phyloP scores from a whole-genome alignment of 2,888 invertebrate species.

The Zaprionus bogoriensis region DNA sequence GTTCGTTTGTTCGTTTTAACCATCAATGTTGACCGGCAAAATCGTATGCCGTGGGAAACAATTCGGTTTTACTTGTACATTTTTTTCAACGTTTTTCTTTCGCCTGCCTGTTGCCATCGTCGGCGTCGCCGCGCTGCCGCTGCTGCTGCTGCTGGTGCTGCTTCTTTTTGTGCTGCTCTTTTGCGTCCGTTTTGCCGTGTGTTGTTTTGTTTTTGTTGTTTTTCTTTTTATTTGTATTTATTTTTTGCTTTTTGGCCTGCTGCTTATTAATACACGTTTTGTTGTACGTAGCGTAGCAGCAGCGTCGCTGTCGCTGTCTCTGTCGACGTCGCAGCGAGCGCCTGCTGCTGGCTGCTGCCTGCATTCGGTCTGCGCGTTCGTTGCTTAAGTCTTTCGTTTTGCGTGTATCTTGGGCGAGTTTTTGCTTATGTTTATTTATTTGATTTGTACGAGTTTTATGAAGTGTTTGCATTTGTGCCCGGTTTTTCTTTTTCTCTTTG shows the following conservation, averaged over 20 bases:
- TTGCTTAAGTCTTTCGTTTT: conserved; percentile 72
- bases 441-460: conserved; percentile 35
- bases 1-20: conserved; percentile 62
- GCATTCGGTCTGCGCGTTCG: conserved; percentile 56
- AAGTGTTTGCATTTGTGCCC: conserved; percentile 26
- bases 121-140: conserved; percentile 64
- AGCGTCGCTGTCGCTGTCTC: conserved; percentile 17
- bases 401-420: conserved; percentile 37
- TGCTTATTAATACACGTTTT: conserved; percentile 76
- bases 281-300: conserved; percentile 58
- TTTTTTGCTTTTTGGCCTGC: conserved; percentile 42
- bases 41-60: conserved; percentile 84
- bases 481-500: neutral
- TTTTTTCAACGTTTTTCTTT: conserved; percentile 65
- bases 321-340: conserved; percentile 23
- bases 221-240: conserved; percentile 21
- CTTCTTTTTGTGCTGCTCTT: conserved; percentile 66
- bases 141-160: conserved; percentile 46
- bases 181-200: conserved; percentile 70
- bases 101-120: conserved; percentile 54
- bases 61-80: conserved; percentile 83
- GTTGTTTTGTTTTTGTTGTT: conserved; percentile 56
- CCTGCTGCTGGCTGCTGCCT: conserved; percentile 23
- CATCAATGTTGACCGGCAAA: conserved; percentile 84
- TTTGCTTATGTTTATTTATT: conserved; percentile 15